Conservation (phyloP, 2,797 vertebrate species). For the Megalops cyprinoides region DNA sequence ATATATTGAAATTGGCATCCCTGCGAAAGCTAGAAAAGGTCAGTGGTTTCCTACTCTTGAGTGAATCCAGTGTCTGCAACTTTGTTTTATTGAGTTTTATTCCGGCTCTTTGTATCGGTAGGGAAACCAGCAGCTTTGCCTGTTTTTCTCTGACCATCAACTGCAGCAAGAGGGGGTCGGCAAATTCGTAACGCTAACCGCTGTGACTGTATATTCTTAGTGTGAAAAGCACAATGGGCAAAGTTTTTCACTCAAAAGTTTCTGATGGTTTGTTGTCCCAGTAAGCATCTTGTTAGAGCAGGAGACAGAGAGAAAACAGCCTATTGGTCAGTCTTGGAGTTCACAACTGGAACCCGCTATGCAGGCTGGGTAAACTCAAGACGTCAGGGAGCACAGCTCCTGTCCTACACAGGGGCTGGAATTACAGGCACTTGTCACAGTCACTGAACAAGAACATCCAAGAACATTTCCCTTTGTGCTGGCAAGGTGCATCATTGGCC, state of each 20-base stretch:
- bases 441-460: too few species aligned
- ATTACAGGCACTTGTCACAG: too few species aligned
- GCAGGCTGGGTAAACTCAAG: not conserved
- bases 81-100: not conserved
- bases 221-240: not conserved
- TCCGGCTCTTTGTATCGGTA: not conserved
- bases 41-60: not conserved
- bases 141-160: not conserved
- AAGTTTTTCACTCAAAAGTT: not conserved
- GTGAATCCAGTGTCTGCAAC: not conserved
- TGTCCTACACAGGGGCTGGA: too few species aligned
- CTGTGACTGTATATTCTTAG: not conserved
- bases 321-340: not conserved
- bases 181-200: not conserved
- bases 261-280: not conserved
- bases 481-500: too few species aligned
- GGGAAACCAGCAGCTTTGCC: not conserved
- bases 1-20: not conserved
- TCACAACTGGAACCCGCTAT: too few species aligned
- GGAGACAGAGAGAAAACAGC: not conserved
- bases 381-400: not conserved
- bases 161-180: not conserved
- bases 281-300: not conserved
- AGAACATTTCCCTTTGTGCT: too few species aligned
- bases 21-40: not conserved